Conservation (phyloP, 2,797 vertebrate genomes). For the Florisuga fusca region DNA sequence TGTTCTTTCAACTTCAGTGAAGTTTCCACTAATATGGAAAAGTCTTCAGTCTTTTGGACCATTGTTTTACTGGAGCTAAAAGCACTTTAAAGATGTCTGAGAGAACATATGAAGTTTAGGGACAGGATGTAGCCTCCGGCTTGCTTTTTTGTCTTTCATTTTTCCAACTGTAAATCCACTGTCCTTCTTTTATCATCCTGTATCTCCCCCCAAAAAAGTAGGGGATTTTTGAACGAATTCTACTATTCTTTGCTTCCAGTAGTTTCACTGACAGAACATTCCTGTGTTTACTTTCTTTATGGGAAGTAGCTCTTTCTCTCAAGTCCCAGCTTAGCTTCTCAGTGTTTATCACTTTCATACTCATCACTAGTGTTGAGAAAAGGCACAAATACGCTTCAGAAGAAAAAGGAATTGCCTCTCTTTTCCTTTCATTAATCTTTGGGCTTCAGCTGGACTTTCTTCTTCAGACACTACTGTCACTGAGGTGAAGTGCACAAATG, state of each 20-base stretch:
- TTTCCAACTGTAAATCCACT: background rate
- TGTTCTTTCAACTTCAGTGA: background rate
- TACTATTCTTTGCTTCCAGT: background rate
- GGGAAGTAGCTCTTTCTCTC: background rate
- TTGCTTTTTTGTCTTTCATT: background rate
- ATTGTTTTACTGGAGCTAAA: constrained; percentile 18
- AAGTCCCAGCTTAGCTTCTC: background rate
- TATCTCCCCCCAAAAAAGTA: background rate
- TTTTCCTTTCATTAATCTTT: background rate
- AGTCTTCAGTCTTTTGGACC: background rate
- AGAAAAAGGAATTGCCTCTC: background rate
- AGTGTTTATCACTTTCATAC: background rate
- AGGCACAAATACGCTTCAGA: background rate
- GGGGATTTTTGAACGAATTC: background rate
- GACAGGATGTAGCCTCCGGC: background rate
- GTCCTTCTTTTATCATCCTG: background rate
- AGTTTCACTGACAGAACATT: background rate
- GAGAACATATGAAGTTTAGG: background rate
- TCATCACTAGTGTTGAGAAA: background rate
- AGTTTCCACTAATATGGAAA: constrained; percentile 15
- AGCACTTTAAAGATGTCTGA: background rate
- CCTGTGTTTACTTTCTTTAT: background rate
- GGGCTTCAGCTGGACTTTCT: background rate
- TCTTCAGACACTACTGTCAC: background rate
- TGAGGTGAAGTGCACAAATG: background rate